These are phyloP conservation scores for Morpho deidamia DNA, from an alignment of 2,888 invertebrate genomes.

Conservation along the genomic window DNA sequence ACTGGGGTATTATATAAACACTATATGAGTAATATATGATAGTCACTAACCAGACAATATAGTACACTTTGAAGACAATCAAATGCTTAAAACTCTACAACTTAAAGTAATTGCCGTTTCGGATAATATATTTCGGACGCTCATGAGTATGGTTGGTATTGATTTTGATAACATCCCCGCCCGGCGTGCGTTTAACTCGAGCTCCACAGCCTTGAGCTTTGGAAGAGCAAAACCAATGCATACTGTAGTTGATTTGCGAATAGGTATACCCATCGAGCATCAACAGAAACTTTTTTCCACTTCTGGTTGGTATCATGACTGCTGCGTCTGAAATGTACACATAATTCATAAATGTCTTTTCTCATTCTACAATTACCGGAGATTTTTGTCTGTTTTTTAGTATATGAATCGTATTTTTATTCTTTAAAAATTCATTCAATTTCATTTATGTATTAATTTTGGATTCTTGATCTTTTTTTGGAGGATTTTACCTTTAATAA, in stretches of 20 bases:
- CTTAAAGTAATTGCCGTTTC: slow-evolving; percentile 29
- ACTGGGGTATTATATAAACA: no score
- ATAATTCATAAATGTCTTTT: no score
- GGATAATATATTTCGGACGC: slow-evolving; percentile 29
- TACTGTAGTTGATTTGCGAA: slow-evolving; percentile 37
- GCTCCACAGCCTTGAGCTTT: slow-evolving; percentile 33
- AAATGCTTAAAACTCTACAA: slow-evolving; percentile 12
- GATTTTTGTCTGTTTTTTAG: no score
- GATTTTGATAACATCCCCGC: slow-evolving; percentile 25
- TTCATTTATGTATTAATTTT: no score
- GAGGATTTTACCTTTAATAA: no score
- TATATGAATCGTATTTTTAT: no score
- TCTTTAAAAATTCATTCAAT: no score
- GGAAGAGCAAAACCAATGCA: slow-evolving; percentile 43
- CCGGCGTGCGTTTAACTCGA: slow-evolving; percentile 23
- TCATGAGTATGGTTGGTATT: slow-evolving; percentile 30
- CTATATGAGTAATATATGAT: no score
- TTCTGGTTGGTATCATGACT: slow-evolving; percentile 36
- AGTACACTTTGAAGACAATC: background rate
- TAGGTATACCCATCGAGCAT: slow-evolving; percentile 41
- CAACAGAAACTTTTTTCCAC: slow-evolving; percentile 39
- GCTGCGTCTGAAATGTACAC: slow-evolving; percentile 22
- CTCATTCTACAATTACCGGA: no score
- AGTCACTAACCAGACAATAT: background rate
- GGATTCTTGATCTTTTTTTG: no score